Conservation (phyloP, 2,888 invertebrate species). For the Zelleria hepariella region DNA sequence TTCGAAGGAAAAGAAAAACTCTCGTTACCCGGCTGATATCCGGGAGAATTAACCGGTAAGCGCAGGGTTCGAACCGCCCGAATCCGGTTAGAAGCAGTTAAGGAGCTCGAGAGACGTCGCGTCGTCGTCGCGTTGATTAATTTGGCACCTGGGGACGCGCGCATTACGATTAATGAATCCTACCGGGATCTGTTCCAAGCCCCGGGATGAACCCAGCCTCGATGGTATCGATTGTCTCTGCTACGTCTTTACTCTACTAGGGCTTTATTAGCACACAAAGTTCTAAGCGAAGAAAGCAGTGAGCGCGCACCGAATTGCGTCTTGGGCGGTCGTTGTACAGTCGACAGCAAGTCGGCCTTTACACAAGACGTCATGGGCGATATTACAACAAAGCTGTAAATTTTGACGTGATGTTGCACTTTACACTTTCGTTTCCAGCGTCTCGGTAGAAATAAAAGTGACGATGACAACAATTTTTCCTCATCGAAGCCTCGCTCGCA, state of each 20-base stretch:
- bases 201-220: background rate
- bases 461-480: no score
- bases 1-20: background rate
- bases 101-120: background rate
- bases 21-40: background rate
- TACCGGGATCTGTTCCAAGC: background rate
- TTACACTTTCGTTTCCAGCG: no score
- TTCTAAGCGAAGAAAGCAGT: no score
- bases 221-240: background rate
- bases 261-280: background rate
- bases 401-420: no score
- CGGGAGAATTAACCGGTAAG: background rate
- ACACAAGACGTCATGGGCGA: no score
- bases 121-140: background rate
- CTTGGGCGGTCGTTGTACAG: no score
- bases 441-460: no score
- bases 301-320: no score
- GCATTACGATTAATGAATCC: background rate
- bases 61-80: background rate
- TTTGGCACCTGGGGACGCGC: slow-evolving; percentile 2
- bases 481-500: no score
- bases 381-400: no score
- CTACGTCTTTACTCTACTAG: background rate
- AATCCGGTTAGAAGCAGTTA: background rate
- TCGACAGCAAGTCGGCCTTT: no score